Conservation (phyloP, 2,888 invertebrate species). For the Slavum lentiscoides region DNA sequence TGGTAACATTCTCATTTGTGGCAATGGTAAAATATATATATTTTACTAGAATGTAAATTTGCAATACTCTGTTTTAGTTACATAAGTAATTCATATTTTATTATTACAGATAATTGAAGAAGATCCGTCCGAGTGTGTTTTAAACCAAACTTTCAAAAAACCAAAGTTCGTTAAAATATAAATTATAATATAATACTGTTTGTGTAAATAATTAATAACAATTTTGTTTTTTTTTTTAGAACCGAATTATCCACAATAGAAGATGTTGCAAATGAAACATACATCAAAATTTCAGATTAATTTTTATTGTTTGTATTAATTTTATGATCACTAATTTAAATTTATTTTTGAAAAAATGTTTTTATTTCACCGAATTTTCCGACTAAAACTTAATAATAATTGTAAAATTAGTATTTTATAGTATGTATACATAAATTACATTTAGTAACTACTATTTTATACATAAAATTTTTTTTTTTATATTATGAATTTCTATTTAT, state of each 20-base stretch:
- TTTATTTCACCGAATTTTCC: too few relatives aligned
- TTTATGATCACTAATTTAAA: too few relatives aligned
- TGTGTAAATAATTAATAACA: neutral
- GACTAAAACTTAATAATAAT: too few relatives aligned
- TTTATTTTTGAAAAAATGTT: too few relatives aligned
- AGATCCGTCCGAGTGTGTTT: conserved; percentile 1
- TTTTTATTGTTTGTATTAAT: neutral
- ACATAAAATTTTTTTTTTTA: too few relatives aligned
- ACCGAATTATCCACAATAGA: conserved; percentile 20
- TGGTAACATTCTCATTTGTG: too few relatives aligned
- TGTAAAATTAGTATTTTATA: too few relatives aligned
- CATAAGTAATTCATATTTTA: neutral
- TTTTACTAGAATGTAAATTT: too few relatives aligned
- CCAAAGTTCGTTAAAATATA: conserved; percentile 29
- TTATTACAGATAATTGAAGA: conserved; percentile 25
- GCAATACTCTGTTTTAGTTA: neutral
- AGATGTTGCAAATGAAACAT: conserved; percentile 33
- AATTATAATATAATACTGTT: neutral
- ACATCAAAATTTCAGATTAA: conserved; percentile 6
- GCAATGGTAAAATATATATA: too few relatives aligned
- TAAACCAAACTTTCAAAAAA: conserved; percentile 47
- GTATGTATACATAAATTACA: too few relatives aligned
- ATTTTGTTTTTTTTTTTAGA: conserved; percentile 10
- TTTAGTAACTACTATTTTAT: too few relatives aligned
- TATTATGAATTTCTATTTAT: too few relatives aligned